Base-by-base conservation (phyloP, 1,140 invertebrate species). In the Elysia chlorotica region DNA sequence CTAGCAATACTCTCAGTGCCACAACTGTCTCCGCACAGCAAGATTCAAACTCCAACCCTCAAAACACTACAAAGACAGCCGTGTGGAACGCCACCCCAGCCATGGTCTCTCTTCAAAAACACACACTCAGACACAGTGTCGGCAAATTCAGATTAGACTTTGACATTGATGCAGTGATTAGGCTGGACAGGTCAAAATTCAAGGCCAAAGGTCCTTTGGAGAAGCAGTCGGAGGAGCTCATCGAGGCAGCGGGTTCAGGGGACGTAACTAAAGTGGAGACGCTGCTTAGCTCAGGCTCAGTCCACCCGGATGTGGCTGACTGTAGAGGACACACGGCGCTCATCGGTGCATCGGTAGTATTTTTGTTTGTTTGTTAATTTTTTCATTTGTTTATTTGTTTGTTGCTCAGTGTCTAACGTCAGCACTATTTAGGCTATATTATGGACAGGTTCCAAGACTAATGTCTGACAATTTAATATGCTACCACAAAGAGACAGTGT, bases 281-380 rank as follows among this genome's bases (percentile, higher is more conserved):
- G 41, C 68, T 87, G 25, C 71, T 87, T 53, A 75, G 79, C 25
- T 74, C 76, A 41, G 79, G 81, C 14, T 78, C 74, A n/a, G 82
- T 86, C 35, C 79, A 82, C 71, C 81, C 83, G 38, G 83, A 87
- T 76, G 86, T 87, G 1, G 75, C 83, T 21, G 86, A 87, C 71
- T 76, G 65, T n/a, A 63, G 78, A 66, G 85, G 86, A 1, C 78
- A 82, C 59, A 83, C 84, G 2, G 78, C 86, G 17, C 74, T 87
- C 0, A 81, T 87, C 38, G 84, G 76, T 38, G 85, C 85, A 25
- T 75, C 82, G 14, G 85, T 87, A 79, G 83, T 82, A 79, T 36
- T 61, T 57, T 59, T 33, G 30, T 41, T 48, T n/a, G 10, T 14
- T 14, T 14, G 41, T 48, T 48, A 10, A 48, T 48, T n/a, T 48